Base-by-base conservation (phyloP, 1,140 invertebrate species). In the Drosophila aff. region DNA sequence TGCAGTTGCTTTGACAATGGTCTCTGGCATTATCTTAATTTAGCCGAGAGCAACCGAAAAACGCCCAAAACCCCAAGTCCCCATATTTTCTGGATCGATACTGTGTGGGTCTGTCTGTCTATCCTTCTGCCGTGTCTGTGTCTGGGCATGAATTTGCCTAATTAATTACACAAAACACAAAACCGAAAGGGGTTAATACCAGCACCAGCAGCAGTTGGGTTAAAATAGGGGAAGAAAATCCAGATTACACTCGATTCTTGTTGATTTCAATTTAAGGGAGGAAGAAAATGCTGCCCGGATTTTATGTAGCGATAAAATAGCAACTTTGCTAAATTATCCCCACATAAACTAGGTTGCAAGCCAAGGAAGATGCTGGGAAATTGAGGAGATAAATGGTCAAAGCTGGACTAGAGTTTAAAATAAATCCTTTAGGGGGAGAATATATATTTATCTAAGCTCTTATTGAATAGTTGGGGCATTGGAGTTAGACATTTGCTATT, bases 81-180 rank as follows among this genome's bases (percentile, higher is more conserved):
- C 31, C 31, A 10, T 53, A 16, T 53, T 53, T 43, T 68, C 63
- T 16, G 40, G 49, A 69, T 71, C 67, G 67, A 69, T 71, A 55
- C 33, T 71, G 72, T 61, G 44, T 38, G 31, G 43, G 44, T 55
- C 40, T 76, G 26, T 64, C 44, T 49, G 52, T 66, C 38, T 10
- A 11, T 26, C 53, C 53, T 38, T 10, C 21, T 11, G 13, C 52
- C 8, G 13, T 57, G 53, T 57, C 53, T 57, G 36, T 21, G 67
- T 71, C 67, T 74, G 64, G 64, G 64, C 78, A 89, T 78, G 73
- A 89, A 89, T 90, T 89, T 89, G 84, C 77, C 81, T 89, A 89
- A 89, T 89, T 89, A 89, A 89, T 89, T 89, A 84, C 84, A 83
- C 62, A 81, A 83, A 82, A 82, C 64, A 82, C 55, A 75, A 47